Percentiles rank a stretch among this genome's conserved stretches.
phyloP scores from a whole-genome alignment of 2,888 invertebrate species.

The Hetaerina titia region DNA sequence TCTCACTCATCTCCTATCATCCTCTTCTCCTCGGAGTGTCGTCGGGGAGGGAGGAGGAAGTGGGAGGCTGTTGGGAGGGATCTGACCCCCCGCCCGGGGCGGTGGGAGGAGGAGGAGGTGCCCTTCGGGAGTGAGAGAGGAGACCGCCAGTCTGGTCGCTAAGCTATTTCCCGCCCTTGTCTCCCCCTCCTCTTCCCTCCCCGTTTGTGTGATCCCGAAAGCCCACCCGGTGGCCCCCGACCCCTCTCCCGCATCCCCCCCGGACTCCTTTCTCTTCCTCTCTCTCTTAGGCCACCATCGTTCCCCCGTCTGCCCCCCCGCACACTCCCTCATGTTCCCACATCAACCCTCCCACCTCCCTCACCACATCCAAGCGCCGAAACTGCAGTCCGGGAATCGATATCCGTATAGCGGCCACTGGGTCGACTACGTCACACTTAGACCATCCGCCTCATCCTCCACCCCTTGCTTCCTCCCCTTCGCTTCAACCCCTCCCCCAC shows the following conservation, averaged over 20 bases:
- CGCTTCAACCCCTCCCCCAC: background rate
- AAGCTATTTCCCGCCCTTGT: conserved; percentile 25
- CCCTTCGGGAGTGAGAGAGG: background rate
- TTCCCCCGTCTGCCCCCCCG: too few species aligned
- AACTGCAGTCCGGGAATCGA: conserved; percentile 64
- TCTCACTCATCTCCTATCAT: too few species aligned
- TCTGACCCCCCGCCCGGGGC: background rate
- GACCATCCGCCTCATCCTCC: background rate
- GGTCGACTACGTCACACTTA: conserved; percentile 54
- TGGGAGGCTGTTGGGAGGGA: background rate
- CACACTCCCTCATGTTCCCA: background rate
- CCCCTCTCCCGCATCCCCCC: background rate
- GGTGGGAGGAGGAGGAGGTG: background rate
- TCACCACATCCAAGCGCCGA: background rate
- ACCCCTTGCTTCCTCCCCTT: background rate
- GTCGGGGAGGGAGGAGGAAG: background rate
- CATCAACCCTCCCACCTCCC: background rate
- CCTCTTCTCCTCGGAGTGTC: background rate
- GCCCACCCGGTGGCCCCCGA: background rate
- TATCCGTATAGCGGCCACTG: conserved; percentile 65
- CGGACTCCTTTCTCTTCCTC: background rate
- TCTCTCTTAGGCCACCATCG: background rate
- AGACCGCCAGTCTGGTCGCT: conserved; percentile 42
- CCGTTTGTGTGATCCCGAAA: background rate
- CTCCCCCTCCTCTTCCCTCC: background rate